phyloP scores from a whole-genome alignment of 2,888 invertebrate genomes.

The Cheiracanthium punctorium region DNA sequence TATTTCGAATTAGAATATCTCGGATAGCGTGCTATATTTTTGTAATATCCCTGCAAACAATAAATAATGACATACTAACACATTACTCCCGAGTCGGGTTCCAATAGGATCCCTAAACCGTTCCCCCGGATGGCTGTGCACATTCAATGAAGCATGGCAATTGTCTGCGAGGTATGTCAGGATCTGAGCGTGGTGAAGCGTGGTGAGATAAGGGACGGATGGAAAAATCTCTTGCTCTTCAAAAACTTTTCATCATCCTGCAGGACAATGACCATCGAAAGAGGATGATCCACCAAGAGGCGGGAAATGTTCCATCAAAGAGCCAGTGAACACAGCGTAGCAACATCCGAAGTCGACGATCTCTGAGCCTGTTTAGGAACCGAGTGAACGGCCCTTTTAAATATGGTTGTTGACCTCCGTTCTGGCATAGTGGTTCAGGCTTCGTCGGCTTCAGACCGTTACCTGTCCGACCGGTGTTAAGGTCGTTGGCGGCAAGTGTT shows the following conservation, averaged over 20 bases:
- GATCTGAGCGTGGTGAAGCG: conserved; percentile 48
- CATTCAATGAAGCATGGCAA: conserved; percentile 16
- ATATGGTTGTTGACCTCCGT: conserved; percentile 63
- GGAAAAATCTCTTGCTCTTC: conserved; percentile 35
- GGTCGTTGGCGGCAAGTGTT: conserved; percentile 66
- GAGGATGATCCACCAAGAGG: conserved; percentile 41
- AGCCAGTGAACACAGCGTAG: conserved; percentile 41
- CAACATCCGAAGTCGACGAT: conserved; percentile 56
- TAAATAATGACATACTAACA: conserved; percentile 57
- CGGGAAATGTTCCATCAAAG: conserved; percentile 41
- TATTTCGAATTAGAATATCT: too few species aligned
- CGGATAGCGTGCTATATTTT: too few species aligned
- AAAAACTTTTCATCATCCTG: background rate
- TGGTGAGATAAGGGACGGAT: conserved; percentile 43
- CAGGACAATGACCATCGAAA: conserved; percentile 58
- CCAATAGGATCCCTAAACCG: conserved; percentile 4
- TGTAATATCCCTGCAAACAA: too few species aligned
- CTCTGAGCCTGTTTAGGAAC: conserved; percentile 30
- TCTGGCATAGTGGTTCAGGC: conserved; percentile 16
- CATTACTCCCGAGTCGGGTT: conserved; percentile 24
- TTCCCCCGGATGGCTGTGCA: conserved; percentile 27
- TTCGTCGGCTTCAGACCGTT: conserved; percentile 61
- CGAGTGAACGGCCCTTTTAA: conserved; percentile 58
- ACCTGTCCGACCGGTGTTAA: conserved; percentile 69
- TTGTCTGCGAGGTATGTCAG: background rate